Conservation (phyloP, 2,797 vertebrate genomes). For the Pseudochirops corinnae region DNA sequence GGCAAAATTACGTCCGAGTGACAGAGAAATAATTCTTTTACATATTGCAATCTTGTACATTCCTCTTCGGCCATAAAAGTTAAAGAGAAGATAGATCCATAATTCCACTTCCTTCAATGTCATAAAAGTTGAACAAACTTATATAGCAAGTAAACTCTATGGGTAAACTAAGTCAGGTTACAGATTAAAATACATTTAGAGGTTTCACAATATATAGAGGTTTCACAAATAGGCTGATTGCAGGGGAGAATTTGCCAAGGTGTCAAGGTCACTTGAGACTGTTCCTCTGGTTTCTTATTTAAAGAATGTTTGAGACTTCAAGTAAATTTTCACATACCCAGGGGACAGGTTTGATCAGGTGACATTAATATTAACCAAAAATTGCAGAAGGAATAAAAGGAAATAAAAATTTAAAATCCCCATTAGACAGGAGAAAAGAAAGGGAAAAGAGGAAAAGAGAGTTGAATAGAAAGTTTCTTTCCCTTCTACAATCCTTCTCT, state of each 20-base stretch:
- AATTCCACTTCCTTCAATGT: slow-evolving; percentile 3
- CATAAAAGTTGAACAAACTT: neutral
- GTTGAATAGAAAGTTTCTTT: neutral
- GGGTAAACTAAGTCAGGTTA: neutral
- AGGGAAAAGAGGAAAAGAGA: neutral
- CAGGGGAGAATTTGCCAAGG: neutral
- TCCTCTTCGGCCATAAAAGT: neutral
- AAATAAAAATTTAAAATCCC: neutral
- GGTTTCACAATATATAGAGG: neutral
- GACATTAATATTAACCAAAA: neutral
- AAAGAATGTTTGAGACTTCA: neutral
- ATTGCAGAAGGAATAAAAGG: neutral
- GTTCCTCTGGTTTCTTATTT: neutral
- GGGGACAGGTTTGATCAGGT: neutral
- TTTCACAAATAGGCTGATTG: neutral
- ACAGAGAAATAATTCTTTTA: slow-evolving; percentile 3
- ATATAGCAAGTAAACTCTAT: neutral
- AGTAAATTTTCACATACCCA: neutral
- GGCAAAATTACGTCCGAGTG: neutral
- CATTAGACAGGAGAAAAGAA: neutral
- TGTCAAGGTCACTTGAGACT: neutral
- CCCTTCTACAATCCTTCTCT: neutral
- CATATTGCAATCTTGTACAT: neutral
- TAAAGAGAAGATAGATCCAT: neutral
- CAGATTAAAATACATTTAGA: neutral